A percentile compares a stretch with the other conserved stretches of the same genome.
phyloP scores from a whole-genome alignment of 2,113 vertebrate genomes.

The Otus sunia region DNA sequence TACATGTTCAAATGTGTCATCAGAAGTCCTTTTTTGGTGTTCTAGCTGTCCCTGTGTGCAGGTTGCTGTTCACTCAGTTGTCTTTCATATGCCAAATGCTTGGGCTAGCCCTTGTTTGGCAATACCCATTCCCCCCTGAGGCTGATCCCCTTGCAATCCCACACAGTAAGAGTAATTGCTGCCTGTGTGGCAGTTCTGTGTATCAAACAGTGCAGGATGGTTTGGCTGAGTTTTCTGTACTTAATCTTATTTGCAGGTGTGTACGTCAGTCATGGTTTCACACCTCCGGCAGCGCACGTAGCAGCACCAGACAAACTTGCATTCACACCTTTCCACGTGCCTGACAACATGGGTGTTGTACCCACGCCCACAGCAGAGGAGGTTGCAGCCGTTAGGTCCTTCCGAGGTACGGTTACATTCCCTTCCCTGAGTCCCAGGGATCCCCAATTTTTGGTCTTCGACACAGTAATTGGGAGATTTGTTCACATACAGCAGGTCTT shows the following conservation, averaged over 20 bases:
- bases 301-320: constrained; percentile 98
- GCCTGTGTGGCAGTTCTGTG: rapidly evolving
- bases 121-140: background rate
- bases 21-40: background rate
- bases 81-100: background rate
- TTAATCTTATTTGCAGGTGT: constrained; percentile 88
- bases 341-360: constrained; percentile 95
- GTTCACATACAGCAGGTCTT: constrained; percentile 89
- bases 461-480: constrained; percentile 96
- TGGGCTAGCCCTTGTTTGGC: background rate
- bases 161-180: rapidly evolving
- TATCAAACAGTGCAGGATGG: rapidly evolving
- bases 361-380: constrained; percentile 93
- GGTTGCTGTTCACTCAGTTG: background rate
- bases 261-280: constrained; percentile 93
- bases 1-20: background rate
- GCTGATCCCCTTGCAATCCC: background rate
- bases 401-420: constrained; percentile 88
- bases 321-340: constrained; percentile 89
- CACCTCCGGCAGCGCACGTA: constrained; percentile 92
- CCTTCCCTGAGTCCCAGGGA: constrained; percentile 88
- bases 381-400: constrained; percentile 86
- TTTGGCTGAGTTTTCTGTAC: rapidly evolving
- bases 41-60: background rate
- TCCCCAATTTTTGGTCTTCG: constrained; percentile 82